Evolutionary conservation across 2,888 invertebrate genomes (phyloP).

Genomic region (Melanargia galathea): DNA sequence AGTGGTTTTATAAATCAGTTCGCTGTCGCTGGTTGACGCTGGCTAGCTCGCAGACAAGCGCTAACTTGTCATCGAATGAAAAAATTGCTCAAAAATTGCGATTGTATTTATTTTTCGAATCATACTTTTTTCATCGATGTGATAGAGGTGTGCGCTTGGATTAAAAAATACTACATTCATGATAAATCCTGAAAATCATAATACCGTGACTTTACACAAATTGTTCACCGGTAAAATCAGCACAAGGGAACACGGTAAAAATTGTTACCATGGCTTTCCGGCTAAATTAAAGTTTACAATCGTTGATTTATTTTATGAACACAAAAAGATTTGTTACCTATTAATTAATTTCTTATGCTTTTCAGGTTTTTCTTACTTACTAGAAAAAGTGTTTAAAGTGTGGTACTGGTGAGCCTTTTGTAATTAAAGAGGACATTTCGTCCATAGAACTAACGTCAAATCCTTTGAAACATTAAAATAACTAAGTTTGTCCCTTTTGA

Average conservation of each 20-base stretch:
- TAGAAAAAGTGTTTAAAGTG: no score
- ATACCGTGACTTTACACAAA: constrained; percentile 1
- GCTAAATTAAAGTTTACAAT: constrained; percentile 6
- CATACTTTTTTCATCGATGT: not conserved
- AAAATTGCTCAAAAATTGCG: not conserved
- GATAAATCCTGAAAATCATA: constrained; percentile 5
- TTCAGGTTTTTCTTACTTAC: no score
- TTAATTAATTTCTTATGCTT: no score
- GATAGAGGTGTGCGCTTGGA: not conserved
- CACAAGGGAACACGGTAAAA: constrained; percentile 1
- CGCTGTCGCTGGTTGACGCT: no score
- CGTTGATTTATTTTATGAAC: constrained; percentile 1
- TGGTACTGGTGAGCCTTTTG: no score
- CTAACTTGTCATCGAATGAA: not conserved
- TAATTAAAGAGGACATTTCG: no score
- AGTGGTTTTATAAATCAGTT: no score
- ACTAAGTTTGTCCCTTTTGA: no score
- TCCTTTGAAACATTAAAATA: no score
- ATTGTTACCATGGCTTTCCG: not conserved
- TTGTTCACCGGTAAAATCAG: constrained; percentile 4
- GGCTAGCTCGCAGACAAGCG: not conserved
- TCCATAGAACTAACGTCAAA: no score
- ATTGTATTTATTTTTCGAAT: not conserved
- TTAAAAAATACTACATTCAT: not conserved
- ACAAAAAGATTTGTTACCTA: not conserved